Conservation (phyloP, 2,797 vertebrate genomes). For the Zenarchopterus dispar region DNA sequence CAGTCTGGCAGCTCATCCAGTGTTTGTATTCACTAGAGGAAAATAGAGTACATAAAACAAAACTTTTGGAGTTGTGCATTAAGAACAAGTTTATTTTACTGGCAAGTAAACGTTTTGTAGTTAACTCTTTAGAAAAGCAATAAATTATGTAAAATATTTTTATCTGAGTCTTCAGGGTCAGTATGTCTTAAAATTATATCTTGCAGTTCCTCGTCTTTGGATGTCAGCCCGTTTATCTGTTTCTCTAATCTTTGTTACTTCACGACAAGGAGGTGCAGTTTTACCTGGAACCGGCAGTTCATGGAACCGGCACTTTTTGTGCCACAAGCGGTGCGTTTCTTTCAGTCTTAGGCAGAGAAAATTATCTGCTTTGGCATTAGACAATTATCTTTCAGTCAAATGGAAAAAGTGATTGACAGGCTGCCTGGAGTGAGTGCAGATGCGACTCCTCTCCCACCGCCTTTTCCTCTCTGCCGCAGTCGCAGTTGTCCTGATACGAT, state of each 20-base stretch:
- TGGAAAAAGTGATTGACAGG: conserved; percentile 60
- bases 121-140: too few species aligned
- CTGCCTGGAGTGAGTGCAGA: conserved; percentile 44
- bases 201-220: too few species aligned
- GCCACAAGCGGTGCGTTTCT: conserved; percentile 33
- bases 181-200: too few species aligned
- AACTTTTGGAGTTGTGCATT: too few species aligned
- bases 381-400: conserved; percentile 63
- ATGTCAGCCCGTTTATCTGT: conserved; percentile 1
- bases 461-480: conserved; percentile 51
- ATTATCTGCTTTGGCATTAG: conserved; percentile 53
- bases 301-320: conserved; percentile 34
- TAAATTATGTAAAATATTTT: too few species aligned
- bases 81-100: too few species aligned
- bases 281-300: conserved; percentile 33
- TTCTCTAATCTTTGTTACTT: conserved; percentile 1
- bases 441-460: conserved; percentile 44
- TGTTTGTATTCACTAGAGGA: too few species aligned
- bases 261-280: conserved; percentile 26
- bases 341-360: conserved; percentile 34
- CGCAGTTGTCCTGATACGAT: conserved; percentile 68
- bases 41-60: too few species aligned
- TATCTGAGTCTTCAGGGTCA: too few species aligned
- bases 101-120: too few species aligned
- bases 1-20: too few species aligned